A percentile compares a stretch with the other conserved stretches of the same genome.
These are phyloP conservation scores for Mohoua ochrocephala DNA, from an alignment of 2,113 vertebrate genomes.

Conservation along the genomic window DNA sequence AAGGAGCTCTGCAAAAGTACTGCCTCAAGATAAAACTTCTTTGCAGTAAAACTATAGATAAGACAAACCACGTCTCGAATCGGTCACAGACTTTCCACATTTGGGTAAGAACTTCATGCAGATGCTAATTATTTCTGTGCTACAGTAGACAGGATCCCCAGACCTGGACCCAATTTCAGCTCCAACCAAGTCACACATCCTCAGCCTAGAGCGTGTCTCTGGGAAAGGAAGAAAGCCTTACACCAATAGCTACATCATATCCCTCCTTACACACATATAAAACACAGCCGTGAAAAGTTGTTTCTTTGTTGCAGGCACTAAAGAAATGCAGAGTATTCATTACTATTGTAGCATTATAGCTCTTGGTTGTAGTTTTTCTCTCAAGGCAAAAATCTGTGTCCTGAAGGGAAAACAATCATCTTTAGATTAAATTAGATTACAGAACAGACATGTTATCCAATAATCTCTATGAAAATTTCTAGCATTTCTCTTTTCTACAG, in stretches of 20 bases:
- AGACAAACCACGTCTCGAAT: background rate
- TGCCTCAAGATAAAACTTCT: background rate
- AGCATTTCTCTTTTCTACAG: background rate
- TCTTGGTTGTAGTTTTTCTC: background rate
- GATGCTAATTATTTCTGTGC: background rate
- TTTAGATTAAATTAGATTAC: background rate
- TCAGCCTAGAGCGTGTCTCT: accelerated
- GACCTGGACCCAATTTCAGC: background rate
- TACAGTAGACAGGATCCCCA: background rate
- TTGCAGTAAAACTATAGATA: background rate
- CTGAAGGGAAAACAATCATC: background rate
- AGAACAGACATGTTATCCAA: background rate
- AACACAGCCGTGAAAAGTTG: background rate
- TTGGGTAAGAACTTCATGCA: background rate
- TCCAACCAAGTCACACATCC: background rate
- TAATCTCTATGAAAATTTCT: background rate
- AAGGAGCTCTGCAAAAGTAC: background rate
- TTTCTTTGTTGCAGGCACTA: background rate
- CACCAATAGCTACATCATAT: background rate
- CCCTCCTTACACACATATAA: background rate
- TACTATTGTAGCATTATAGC: background rate
- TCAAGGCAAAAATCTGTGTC: background rate
- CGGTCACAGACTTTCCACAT: background rate
- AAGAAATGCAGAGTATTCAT: background rate
- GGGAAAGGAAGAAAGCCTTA: background rate